Conservation (phyloP, 2,888 invertebrate species). For the Andricus curvator region DNA sequence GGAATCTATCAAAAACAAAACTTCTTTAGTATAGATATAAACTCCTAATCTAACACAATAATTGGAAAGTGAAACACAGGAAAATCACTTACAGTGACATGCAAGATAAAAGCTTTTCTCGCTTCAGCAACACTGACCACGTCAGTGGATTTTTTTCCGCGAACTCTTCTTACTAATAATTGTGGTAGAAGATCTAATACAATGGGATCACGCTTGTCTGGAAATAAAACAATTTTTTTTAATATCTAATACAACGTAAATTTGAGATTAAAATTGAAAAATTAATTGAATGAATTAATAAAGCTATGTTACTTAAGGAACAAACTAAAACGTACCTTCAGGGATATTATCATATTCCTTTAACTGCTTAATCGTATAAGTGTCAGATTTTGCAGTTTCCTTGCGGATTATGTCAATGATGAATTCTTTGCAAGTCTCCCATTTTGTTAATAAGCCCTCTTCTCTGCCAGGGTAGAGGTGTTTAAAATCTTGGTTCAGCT, state of each 20-base stretch:
- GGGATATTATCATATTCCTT: background rate
- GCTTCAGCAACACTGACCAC: background rate
- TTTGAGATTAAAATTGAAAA: background rate
- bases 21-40: no score
- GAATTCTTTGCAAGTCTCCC: constrained; percentile 18
- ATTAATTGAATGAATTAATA: background rate
- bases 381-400: constrained; percentile 26
- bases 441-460: constrained; percentile 32
- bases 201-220: background rate
- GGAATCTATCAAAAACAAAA: no score
- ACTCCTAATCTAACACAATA: no score
- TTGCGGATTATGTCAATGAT: constrained; percentile 19
- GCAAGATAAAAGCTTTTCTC: constrained; percentile 1
- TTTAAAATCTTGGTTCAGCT: constrained; percentile 32
- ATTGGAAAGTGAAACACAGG: background rate
- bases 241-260: no score
- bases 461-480: constrained; percentile 35
- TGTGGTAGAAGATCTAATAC: constrained; percentile 14
- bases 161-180: background rate
- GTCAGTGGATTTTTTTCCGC: background rate
- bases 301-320: background rate
- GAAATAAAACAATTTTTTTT: no score
- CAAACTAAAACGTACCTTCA: background rate
- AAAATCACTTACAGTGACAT: background rate
- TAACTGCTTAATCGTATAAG: background rate